Percentiles rank a stretch among this genome's conserved stretches.
Evolutionary conservation across 2,888 invertebrate genomes (phyloP).

Genomic region (Chironomus riparius): DNA sequence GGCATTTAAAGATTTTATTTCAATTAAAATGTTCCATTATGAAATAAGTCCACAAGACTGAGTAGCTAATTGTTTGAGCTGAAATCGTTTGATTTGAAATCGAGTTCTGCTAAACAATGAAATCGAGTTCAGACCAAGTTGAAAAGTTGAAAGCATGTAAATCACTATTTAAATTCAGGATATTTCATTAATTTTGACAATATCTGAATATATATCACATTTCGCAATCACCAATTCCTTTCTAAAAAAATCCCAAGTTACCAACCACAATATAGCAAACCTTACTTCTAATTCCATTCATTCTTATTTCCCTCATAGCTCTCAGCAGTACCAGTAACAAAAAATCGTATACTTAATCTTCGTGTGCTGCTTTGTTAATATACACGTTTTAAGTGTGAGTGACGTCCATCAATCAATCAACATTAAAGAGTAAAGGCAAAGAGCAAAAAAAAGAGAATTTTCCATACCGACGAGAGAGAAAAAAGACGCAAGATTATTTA

Average conservation of each 20-base stretch:
- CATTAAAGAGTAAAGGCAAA: background rate
- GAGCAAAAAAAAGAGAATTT: background rate
- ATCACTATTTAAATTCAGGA: too few species aligned
- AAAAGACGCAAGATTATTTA: background rate
- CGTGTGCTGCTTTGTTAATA: background rate
- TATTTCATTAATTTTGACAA: too few species aligned
- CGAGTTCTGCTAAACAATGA: too few species aligned
- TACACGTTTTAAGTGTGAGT: background rate
- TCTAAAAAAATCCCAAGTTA: background rate
- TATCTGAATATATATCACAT: too few species aligned
- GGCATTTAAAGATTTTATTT: too few species aligned
- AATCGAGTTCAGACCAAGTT: too few species aligned
- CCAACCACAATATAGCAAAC: background rate
- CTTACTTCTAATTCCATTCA: background rate
- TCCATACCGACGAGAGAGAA: background rate
- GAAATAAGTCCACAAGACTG: too few species aligned
- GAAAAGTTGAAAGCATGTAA: too few species aligned
- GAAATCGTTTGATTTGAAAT: too few species aligned
- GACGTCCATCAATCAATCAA: constrained; percentile 12
- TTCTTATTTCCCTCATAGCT: background rate
- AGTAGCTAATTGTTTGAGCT: too few species aligned
- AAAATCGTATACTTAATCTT: background rate
- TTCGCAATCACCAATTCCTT: too few species aligned
- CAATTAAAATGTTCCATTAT: too few species aligned
- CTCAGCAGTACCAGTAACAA: background rate